phyloP scores from a whole-genome alignment of 2,888 invertebrate genomes.

The Microplitis manilae region DNA sequence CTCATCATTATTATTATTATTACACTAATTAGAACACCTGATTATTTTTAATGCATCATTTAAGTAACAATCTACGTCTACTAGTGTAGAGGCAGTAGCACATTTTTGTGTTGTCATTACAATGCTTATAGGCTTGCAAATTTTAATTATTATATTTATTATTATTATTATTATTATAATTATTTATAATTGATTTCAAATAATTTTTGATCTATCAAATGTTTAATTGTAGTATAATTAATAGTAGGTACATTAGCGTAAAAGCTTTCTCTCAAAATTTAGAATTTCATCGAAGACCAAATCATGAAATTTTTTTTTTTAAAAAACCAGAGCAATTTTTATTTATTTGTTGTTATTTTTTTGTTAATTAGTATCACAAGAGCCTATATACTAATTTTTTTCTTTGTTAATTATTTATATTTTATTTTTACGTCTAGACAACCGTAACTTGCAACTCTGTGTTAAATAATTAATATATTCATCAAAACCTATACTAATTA shows the following conservation, averaged over 20 bases:
- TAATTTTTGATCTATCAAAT: slow-evolving; percentile 10
- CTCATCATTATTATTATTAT: background rate
- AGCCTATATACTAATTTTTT: slow-evolving; percentile 58
- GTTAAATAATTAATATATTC: slow-evolving; percentile 44
- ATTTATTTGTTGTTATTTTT: slow-evolving; percentile 34
- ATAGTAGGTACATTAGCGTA: background rate
- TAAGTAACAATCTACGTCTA: slow-evolving; percentile 59
- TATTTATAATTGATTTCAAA: background rate
- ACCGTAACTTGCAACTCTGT: slow-evolving; percentile 47
- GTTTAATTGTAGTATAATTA: background rate
- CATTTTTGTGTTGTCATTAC: slow-evolving; percentile 52
- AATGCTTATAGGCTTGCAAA: slow-evolving; percentile 39
- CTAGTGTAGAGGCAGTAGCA: slow-evolving; percentile 65
- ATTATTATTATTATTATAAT: background rate
- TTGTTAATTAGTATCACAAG: slow-evolving; percentile 65
- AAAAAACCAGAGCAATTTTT: slow-evolving; percentile 51
- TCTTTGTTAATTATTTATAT: slow-evolving; percentile 15
- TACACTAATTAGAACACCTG: slow-evolving; percentile 23
- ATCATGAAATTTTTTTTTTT: background rate
- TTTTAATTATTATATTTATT: slow-evolving; percentile 11
- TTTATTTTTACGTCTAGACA: slow-evolving; percentile 50
- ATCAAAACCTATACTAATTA: slow-evolving; percentile 35
- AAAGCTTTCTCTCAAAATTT: slow-evolving; percentile 38
- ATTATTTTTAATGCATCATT: slow-evolving; percentile 48
- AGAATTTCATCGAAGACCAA: slow-evolving; percentile 38